Evolutionary conservation across 64 coral and sea anemone species (phyloP), one percentile per base, ranked within the genome.

Genomic region (Dendronephthya gigantea): DNA sequence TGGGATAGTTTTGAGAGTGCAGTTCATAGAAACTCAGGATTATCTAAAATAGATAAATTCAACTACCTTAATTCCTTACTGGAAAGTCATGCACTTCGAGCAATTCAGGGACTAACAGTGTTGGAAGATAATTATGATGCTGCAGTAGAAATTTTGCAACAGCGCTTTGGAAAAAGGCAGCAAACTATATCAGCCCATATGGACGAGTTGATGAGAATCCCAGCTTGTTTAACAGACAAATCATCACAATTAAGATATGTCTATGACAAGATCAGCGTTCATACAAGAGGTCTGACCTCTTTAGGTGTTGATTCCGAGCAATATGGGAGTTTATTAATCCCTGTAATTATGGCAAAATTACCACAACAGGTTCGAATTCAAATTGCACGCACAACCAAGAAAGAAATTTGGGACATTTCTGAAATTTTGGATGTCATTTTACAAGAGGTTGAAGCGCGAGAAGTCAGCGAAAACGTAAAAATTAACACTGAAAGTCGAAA

Each of bases 321-420:
- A 29, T 84, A 89, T 84, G 82, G 82, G 0, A 89, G 88, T 41
- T 66, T 84, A 7, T 84, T 89, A 89, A 84, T 89, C 70, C 88
- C 82, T 10, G 40, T 89, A 22, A 68, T 84, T 7, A 83, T 72
- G 52, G 39, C 82, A 37, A 84, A 89, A 84, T 47, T 89, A 31
- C 88, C 88, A 19, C 58, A 74, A 50, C 36, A 89, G 47, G 56
- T 84, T 48, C 39, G 40, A 89, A 40, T 84, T 84, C 88, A 84
- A 72, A 66, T 84, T 10, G 37, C 51, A 10, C 65, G 43, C 38
- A 89, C 83, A 35, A 89, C 59, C 40, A 23, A 82, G 33, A 40
- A 89, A 82, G 58, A 83, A 19, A 35, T 84, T 66, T 84, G 82
- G 88, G 82, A 84, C 32, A 89, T 89, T 45, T 89, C 88, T 48